Percentiles rank a stretch among this genome's conserved stretches.
phyloP scores from a whole-genome alignment of 1,140 invertebrate species.

The Tenebrio molitor region DNA sequence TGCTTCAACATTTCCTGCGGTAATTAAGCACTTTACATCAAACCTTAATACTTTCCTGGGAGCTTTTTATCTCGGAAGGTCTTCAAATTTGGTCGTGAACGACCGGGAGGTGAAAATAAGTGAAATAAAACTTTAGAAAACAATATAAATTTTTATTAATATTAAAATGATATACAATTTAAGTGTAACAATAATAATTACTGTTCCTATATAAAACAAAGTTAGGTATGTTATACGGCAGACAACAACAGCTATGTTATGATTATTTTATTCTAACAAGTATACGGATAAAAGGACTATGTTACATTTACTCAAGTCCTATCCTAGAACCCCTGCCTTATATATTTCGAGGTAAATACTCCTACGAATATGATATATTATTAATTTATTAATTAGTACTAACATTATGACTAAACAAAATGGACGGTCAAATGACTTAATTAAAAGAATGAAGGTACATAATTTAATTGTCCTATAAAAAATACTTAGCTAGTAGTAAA shows the following conservation, averaged over 20 bases:
- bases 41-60: no score
- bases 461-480: background rate
- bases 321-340: constrained; percentile 39
- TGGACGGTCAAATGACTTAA: constrained; percentile 33
- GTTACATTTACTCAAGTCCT: constrained; percentile 35
- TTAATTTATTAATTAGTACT: constrained; percentile 1
- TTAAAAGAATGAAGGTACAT: constrained; percentile 11
- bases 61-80: no score
- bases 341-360: constrained; percentile 34
- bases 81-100: no score
- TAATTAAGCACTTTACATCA: no score
- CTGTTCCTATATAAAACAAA: constrained; percentile 40
- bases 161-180: constrained; percentile 45
- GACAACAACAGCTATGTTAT: constrained; percentile 33
- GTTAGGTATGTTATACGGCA: constrained; percentile 32
- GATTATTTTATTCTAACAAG: constrained; percentile 32
- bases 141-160: constrained; percentile 44
- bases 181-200: constrained; percentile 43
- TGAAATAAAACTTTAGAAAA: constrained; percentile 28
- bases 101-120: no score
- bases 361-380: constrained; percentile 16
- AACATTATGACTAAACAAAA: constrained; percentile 29
- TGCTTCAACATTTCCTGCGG: no score
- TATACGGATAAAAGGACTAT: constrained; percentile 37
- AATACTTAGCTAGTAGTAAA: background rate